Conservation (phyloP, 2,888 invertebrate species). For the Ceratothoa steindachneri region DNA sequence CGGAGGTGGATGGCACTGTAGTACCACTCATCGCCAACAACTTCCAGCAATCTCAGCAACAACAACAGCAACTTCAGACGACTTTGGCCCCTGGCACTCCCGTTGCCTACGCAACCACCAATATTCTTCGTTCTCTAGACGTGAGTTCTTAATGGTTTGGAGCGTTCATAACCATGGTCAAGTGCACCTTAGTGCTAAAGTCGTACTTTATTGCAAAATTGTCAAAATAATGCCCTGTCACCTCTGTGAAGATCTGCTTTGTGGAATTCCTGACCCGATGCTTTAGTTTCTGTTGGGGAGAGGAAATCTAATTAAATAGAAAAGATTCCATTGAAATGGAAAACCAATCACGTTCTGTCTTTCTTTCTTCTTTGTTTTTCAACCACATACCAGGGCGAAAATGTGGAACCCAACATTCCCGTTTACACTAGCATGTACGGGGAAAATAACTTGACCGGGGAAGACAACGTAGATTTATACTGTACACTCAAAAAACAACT, state of each 20-base stretch:
- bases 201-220: too few species aligned
- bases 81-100: slow-evolving; percentile 31
- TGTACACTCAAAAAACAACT: slow-evolving; percentile 46
- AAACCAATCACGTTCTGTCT: too few species aligned
- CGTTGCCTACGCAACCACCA: slow-evolving; percentile 46
- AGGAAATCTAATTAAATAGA: too few species aligned
- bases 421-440: slow-evolving; percentile 41
- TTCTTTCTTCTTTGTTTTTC: not conserved
- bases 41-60: not conserved
- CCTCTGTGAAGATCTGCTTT: too few species aligned
- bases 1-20: slow-evolving; percentile 41
- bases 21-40: slow-evolving; percentile 33
- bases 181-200: too few species aligned
- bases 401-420: slow-evolving; percentile 38
- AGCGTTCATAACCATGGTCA: too few species aligned
- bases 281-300: too few species aligned
- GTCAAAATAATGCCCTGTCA: too few species aligned
- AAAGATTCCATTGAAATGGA: too few species aligned
- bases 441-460: slow-evolving; percentile 16
- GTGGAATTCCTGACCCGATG: too few species aligned
- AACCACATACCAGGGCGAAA: slow-evolving; percentile 26
- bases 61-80: not conserved
- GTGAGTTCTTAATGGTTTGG: slow-evolving; percentile 26
- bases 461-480: slow-evolving; percentile 40
- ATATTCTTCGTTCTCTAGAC: slow-evolving; percentile 35